phyloP scores from a whole-genome alignment of 1,140 invertebrate genomes.

The Camponotus floridanus region DNA sequence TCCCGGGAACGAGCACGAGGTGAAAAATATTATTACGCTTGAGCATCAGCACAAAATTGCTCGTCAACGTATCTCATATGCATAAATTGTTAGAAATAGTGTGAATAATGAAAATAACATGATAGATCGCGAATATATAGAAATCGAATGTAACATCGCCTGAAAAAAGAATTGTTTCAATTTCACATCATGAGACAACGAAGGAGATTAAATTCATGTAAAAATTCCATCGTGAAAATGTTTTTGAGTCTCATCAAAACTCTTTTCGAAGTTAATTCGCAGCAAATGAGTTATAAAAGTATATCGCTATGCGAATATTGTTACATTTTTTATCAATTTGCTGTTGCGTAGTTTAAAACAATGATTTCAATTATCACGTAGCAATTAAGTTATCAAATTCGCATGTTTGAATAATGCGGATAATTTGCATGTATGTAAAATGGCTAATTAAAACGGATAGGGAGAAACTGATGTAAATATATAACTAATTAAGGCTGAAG shows the following conservation, averaged over 20 bases:
- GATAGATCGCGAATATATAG: background rate
- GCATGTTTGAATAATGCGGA: background rate
- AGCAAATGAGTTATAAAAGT: slow-evolving; percentile 1
- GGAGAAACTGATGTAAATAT: background rate
- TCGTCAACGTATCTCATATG: slow-evolving; percentile 52
- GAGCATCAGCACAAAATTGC: slow-evolving; percentile 31
- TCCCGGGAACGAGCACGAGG: slow-evolving; percentile 29
- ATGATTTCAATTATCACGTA: background rate
- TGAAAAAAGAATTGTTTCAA: background rate
- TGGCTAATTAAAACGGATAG: background rate
- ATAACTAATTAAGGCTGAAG: slow-evolving; percentile 29
- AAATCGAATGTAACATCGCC: slow-evolving; percentile 1
- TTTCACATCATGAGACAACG: background rate
- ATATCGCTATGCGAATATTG: background rate
- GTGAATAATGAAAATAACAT: background rate
- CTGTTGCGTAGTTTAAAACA: background rate
- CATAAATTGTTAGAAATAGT: slow-evolving; percentile 38
- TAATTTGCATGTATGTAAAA: slow-evolving; percentile 44
- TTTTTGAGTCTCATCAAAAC: background rate
- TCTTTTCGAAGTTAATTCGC: slow-evolving; percentile 9
- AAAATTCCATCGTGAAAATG: background rate
- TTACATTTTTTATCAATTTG: background rate
- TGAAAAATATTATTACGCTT: slow-evolving; percentile 66
- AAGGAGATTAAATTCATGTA: background rate
- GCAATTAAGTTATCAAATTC: slow-evolving; percentile 13